A percentile compares a stretch with the other conserved stretches of the same genome.
phyloP scores from a whole-genome alignment of 92 coral and sea anemone species.

The Porites divaricata region DNA sequence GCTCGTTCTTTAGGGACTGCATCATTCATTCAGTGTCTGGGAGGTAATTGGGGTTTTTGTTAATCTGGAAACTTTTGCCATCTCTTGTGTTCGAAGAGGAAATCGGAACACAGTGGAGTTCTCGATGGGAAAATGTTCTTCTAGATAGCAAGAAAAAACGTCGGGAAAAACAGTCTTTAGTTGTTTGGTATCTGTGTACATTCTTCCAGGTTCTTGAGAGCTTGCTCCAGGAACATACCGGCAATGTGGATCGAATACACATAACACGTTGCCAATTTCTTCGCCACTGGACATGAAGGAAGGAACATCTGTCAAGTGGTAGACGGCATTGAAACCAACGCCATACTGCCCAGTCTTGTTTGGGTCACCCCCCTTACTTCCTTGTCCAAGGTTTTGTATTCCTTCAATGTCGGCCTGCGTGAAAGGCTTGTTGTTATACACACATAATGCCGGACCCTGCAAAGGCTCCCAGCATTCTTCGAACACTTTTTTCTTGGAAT shows the following conservation, averaged over 20 bases:
- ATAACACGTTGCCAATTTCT: slow-evolving; percentile 68
- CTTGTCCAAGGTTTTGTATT: slow-evolving; percentile 83
- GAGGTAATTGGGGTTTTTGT: slow-evolving; percentile 15
- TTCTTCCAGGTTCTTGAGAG: slow-evolving; percentile 62
- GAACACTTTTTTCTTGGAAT: slow-evolving; percentile 66
- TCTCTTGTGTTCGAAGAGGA: slow-evolving; percentile 52
- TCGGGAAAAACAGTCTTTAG: slow-evolving; percentile 52
- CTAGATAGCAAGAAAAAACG: slow-evolving; percentile 60
- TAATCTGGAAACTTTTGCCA: slow-evolving; percentile 42
- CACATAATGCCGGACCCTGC: slow-evolving; percentile 91
- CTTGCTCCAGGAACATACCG: slow-evolving; percentile 66
- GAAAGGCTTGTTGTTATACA: slow-evolving; percentile 78
- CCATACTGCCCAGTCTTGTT: slow-evolving; percentile 93
- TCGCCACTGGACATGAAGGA: slow-evolving; percentile 69
- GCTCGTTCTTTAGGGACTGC: slow-evolving; percentile 54
- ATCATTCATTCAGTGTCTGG: slow-evolving; percentile 41
- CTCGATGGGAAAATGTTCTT: slow-evolving; percentile 53
- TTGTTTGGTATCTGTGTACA: not conserved
- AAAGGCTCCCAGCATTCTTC: slow-evolving; percentile 72
- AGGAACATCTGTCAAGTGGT: slow-evolving; percentile 73
- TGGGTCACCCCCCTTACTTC: slow-evolving; percentile 82
- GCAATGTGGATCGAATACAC: slow-evolving; percentile 82
- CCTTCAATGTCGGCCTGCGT: slow-evolving; percentile 73
- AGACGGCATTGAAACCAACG: slow-evolving; percentile 86
- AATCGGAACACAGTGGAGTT: slow-evolving; percentile 70